Conservation (phyloP, 2,113 vertebrate species). For the Cranoglanis bouderius region DNA sequence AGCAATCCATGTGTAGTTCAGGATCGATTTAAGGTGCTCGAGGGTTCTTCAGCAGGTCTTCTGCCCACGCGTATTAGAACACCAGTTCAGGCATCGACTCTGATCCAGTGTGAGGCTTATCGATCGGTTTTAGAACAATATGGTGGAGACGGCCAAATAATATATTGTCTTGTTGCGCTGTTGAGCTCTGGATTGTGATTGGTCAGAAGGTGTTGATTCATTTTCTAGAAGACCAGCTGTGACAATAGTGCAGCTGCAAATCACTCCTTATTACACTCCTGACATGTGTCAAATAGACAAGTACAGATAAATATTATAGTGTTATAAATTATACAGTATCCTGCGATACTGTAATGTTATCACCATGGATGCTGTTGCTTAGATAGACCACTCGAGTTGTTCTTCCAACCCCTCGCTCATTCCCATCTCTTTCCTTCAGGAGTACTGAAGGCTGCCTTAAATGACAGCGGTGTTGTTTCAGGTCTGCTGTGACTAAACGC, state of each 20-base stretch:
- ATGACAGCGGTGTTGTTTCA: neutral
- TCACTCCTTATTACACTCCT: too few species aligned
- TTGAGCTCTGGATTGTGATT: neutral
- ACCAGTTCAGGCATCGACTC: neutral
- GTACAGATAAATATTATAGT: neutral
- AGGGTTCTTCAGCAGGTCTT: neutral
- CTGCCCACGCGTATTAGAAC: neutral
- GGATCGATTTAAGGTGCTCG: neutral
- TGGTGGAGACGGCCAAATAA: neutral
- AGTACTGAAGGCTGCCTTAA: neutral
- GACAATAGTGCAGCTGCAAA: neutral
- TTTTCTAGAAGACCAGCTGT: neutral
- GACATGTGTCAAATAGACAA: neutral
- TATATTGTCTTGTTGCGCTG: neutral
- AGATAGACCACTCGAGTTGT: neutral
- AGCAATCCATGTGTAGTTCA: neutral
- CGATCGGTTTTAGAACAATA: neutral
- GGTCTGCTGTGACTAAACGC: neutral
- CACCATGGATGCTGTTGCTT: neutral
- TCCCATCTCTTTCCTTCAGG: neutral
- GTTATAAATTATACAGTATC: too few species aligned
- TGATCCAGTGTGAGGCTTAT: neutral
- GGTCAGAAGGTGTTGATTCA: neutral
- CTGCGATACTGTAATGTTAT: too few species aligned
- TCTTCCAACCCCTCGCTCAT: neutral